Percentiles rank a stretch among this genome's conserved stretches.
Conservation (phyloP, 2,888 invertebrate genomes). For the Pristionchus exspectatus region DNA sequence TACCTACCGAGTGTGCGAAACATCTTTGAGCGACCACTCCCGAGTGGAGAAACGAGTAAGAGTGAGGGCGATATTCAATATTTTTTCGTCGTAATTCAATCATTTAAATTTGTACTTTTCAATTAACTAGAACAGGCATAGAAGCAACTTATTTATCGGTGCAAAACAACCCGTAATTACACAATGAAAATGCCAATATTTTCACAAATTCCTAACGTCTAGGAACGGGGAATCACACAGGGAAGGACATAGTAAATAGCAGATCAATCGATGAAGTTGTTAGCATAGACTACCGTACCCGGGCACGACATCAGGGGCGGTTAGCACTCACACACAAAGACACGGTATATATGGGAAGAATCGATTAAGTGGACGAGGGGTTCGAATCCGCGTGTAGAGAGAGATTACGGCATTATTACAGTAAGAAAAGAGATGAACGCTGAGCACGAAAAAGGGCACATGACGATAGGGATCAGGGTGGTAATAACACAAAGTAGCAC, state of each 20-base stretch:
- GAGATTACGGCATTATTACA: constrained; percentile 41
- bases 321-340: constrained; percentile 33
- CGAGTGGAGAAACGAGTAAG: neutral
- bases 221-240: constrained; percentile 26
- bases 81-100: neutral
- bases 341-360: neutral
- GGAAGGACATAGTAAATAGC: neutral
- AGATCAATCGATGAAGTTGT: constrained; percentile 45
- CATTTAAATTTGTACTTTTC: neutral
- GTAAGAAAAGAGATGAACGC: neutral
- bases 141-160: neutral
- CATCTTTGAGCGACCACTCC: constrained; percentile 32
- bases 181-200: constrained; percentile 34
- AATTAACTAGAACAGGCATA: neutral
- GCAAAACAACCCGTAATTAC: constrained; percentile 17
- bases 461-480: neutral
- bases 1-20: constrained; percentile 15
- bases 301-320: constrained; percentile 28
- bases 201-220: neutral
- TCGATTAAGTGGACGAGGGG: neutral
- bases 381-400: constrained; percentile 29
- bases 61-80: neutral
- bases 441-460: neutral
- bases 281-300: constrained; percentile 31
- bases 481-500: neutral